Evolutionary conservation across 2,113 vertebrate species (phyloP), one percentile per base, ranked within the genome.

Genomic region (Melanotaenia duboulayi): DNA sequence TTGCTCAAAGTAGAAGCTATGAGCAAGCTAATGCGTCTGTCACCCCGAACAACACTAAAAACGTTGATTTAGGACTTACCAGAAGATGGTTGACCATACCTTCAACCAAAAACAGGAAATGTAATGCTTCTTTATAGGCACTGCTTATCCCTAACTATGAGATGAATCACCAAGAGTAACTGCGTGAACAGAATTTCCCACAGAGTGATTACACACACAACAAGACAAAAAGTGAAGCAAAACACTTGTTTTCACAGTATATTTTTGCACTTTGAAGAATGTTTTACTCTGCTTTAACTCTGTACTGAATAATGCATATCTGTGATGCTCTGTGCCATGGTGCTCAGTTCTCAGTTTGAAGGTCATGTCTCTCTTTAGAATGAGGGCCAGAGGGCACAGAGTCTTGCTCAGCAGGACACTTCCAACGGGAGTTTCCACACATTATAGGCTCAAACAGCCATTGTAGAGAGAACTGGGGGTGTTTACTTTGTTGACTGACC

Each of bases 401-500:
- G 74, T 71, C 73, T 74, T 78, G 62, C 74, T 81, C 77, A 68
- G 80, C 54, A 37, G 54, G 77, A 82, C 74, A 65, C 78, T 72
- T 84, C 78, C 57, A 65, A 68, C 57, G 76, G 68, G 76, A 62
- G 37, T 63, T 75, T 81, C 63, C 64, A 65, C 71, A 82, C 68
- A 76, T 82, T 81, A 78, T 76, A 57, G 70, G 65, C 71, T 77
- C 65, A 49, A 72, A 71, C 67, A 75, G 37, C 32, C 46, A 23
- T 20, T 74, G 69, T 51, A 65, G 70, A 70, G 71, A 74, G 76
- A 65, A 72, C 22, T 32, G 61, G 60, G 65, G 65, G 22, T 74
- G 78, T 82, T 80, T 76, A 67, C 79, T 85, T 75, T 82, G 79
- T 58, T 60, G 71, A 74, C 71, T 89, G 84, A 87, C 85, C 90